Evolutionary conservation across 2,113 vertebrate genomes (phyloP), one percentile per base, ranked within the genome.

Genomic region (Tachysurus vachellii): DNA sequence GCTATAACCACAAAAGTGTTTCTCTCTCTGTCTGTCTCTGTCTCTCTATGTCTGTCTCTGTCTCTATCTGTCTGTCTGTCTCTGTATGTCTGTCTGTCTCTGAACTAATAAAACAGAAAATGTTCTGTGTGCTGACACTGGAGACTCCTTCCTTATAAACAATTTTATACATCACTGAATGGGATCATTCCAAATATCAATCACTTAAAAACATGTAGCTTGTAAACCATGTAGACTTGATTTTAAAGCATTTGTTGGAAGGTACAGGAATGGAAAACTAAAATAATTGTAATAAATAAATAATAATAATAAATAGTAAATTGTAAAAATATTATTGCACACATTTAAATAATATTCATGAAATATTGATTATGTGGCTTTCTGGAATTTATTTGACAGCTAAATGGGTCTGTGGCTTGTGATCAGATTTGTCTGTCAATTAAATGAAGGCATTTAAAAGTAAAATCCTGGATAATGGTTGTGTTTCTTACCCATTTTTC

Each of bases 401-500:
- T 71, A 70, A 42, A 21, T 0, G 9, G n/a, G n/a, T 71, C 31
- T 70, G 13, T 8, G n/a, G 42, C 21, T 75, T 21, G 53, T 36
- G 11, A 80, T 61, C 28, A 54, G 75, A 53, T 54, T 59, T 31
- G 23, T 59, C 7, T 21, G 2, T 36, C 16, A 31, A 36, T 13
- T 28, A 59, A 28, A 59, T 31, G 16, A 21, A 80, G 57, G 53
- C 53, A 56, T 26, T 13, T 42, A 44, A 42, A 81, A 59, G n/a
- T 23, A 23, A 56, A 4, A 57, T 5, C 3, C 26, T n/a, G 26
- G 26, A 47, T 13, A 23, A 10, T 54, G 13, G 5, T 36, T 21
- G 17, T 2, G 50, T 2, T 44, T 82, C 87, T 71, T 89, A 94
- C 95, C 91, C 86, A 23, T 50, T 91, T 88, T 91, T 95, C 90